phyloP scores from a whole-genome alignment of 2,797 vertebrate genomes.

The Betta splendens region DNA sequence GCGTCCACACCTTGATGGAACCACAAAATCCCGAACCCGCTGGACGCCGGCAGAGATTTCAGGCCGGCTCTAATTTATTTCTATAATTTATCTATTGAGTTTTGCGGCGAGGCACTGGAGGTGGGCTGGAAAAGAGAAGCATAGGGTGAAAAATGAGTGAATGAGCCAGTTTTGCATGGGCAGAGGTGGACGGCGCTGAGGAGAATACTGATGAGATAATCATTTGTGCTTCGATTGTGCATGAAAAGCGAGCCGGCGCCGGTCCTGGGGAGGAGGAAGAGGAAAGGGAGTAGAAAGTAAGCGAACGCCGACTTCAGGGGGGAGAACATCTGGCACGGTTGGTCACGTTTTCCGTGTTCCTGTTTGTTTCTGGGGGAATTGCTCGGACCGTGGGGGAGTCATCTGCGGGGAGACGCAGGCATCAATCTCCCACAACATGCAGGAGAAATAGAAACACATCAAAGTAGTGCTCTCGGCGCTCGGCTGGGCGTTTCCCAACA shows the following conservation, averaged over 20 bases:
- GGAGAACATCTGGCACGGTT: constrained; percentile 61
- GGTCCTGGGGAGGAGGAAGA: neutral
- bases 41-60: neutral
- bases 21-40: neutral
- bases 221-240: constrained; percentile 57
- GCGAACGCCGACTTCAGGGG: constrained; percentile 15
- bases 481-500: constrained; percentile 19
- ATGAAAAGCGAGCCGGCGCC: constrained; percentile 36
- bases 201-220: constrained; percentile 69
- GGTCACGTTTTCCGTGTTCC: constrained; percentile 39
- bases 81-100: constrained; percentile 17
- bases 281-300: neutral
- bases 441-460: constrained; percentile 43
- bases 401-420: constrained; percentile 58
- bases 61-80: constrained; percentile 12
- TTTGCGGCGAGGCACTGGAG: constrained; percentile 4
- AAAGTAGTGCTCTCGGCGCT: constrained; percentile 27
- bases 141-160: constrained; percentile 39
- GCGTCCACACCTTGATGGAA: constrained; percentile 18
- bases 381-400: constrained; percentile 46
- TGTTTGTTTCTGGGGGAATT: constrained; percentile 72
- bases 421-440: constrained; percentile 66
- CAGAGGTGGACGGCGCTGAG: constrained; percentile 33
- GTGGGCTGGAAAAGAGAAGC: constrained; percentile 27
- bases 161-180: constrained; percentile 25